Base-by-base conservation (phyloP, 2,888 invertebrate genomes). In the Aphidius colemani region DNA sequence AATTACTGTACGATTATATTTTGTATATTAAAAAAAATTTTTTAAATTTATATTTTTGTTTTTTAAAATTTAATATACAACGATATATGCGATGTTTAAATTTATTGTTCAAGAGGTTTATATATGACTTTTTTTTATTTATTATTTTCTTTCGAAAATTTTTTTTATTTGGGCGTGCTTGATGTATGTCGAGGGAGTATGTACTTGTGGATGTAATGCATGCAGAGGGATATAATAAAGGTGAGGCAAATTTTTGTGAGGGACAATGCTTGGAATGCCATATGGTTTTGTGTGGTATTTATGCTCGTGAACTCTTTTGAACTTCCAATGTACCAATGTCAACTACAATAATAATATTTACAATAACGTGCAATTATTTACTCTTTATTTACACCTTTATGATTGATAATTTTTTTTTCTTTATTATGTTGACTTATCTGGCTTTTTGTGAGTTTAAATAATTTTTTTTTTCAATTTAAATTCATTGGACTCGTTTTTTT, bases 301-400 rank as follows among this genome's bases (percentile, higher is more conserved):
- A 72, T 71, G 72, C 70, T 67, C 70, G 69, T 77, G 77, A 77
- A 76, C 77, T 76, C 74, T 56, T 64, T 45, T 75, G 77, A 77
- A 77, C 77, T 74, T 67, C 71, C 72, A 76, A 76, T 18, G 13
- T 18, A 77, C 76, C 72, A 68, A 66, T 70, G 72, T 72, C 67
- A 18, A 18, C 13, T 18, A 18, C 13, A 18, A 18, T 18, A 66
- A 43, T n/a, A 30, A 30, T 30, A 45, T 51, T 59, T 30, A 7
- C 18, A 41, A 11, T 45, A 58, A 49, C 43, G 49, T 51, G 53
- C 65, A 50, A 57, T 57, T 46, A 46, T 40, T 45, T 46, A 18
- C 46, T 57, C 45, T 57, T 57, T 46, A 57, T 57, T 57, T 57
- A 46, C 48, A 57, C 39, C 39, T 57, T 57, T 45, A 57, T 57